Evolutionary conservation across 2,113 vertebrate genomes (phyloP).

Genomic region (Thalassarche chlororhynchos): DNA sequence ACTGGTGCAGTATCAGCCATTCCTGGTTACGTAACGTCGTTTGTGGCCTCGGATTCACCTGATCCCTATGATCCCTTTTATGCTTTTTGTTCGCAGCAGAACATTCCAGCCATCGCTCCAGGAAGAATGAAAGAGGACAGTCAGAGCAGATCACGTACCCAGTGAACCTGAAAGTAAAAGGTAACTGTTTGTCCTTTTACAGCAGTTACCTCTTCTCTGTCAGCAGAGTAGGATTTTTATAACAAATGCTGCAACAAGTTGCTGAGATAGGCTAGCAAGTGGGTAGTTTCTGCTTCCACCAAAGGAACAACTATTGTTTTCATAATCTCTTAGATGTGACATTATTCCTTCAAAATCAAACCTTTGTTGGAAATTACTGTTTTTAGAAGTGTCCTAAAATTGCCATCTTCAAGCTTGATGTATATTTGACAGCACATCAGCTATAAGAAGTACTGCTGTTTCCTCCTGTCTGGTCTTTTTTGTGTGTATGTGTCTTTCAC

Average conservation of each 20-base stretch:
- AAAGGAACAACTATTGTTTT: background rate
- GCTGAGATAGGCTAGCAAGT: background rate
- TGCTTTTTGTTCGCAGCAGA: background rate
- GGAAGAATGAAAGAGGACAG: background rate
- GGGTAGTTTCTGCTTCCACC: background rate
- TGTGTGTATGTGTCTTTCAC: background rate
- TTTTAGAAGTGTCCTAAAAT: background rate
- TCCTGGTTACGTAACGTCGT: background rate
- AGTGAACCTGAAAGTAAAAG: constrained; percentile 25
- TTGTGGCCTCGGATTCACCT: background rate
- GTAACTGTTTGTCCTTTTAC: background rate
- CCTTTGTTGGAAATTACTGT: background rate
- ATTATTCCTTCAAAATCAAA: background rate
- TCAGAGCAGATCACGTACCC: background rate
- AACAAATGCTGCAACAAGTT: background rate
- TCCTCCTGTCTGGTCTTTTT: background rate
- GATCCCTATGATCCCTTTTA: background rate
- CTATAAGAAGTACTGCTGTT: background rate
- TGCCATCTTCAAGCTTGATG: background rate
- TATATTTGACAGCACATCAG: background rate
- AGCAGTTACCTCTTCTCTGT: background rate
- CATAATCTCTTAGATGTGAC: background rate
- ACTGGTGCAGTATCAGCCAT: background rate
- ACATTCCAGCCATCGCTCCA: background rate
- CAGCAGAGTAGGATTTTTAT: background rate